These are phyloP conservation scores for Poecilia velifera DNA, from an alignment of 2,797 vertebrate species.

Conservation along the genomic window DNA sequence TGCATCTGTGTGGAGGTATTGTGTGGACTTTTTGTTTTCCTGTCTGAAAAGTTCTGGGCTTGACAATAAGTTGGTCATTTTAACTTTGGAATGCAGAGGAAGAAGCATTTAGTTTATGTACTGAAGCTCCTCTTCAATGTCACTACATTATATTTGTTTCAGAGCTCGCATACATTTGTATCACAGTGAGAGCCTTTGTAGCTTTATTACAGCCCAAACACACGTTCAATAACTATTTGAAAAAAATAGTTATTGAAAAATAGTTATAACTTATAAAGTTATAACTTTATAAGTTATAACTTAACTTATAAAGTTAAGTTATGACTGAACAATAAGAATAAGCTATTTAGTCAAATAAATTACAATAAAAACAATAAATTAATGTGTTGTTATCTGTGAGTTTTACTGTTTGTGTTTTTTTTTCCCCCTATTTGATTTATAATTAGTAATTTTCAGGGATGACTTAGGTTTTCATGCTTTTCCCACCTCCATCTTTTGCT, in stretches of 20 bases:
- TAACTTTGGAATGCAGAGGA: neutral
- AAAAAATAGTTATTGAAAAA: no score
- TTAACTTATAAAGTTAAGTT: neutral
- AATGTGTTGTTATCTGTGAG: neutral
- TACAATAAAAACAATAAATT: neutral
- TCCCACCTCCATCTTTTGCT: neutral
- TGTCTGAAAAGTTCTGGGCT: constrained; percentile 18
- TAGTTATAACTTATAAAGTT: no score
- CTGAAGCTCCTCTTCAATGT: no score
- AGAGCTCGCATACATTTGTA: neutral
- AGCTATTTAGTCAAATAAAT: neutral
- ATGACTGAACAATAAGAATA: neutral
- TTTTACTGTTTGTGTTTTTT: neutral
- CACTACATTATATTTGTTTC: neutral
- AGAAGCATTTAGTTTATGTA: no score
- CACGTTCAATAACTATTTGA: neutral
- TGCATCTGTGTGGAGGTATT: neutral
- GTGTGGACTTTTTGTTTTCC: constrained; percentile 6
- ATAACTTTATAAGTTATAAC: no score
- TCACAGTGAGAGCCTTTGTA: neutral
- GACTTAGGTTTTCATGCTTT: neutral
- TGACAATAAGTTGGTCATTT: neutral
- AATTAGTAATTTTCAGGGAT: neutral
- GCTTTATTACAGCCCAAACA: neutral
- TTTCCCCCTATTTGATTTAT: neutral